A percentile compares a stretch with the other conserved stretches of the same genome.
Conservation (phyloP, 2,113 vertebrate species). For the Motacilla alba region DNA sequence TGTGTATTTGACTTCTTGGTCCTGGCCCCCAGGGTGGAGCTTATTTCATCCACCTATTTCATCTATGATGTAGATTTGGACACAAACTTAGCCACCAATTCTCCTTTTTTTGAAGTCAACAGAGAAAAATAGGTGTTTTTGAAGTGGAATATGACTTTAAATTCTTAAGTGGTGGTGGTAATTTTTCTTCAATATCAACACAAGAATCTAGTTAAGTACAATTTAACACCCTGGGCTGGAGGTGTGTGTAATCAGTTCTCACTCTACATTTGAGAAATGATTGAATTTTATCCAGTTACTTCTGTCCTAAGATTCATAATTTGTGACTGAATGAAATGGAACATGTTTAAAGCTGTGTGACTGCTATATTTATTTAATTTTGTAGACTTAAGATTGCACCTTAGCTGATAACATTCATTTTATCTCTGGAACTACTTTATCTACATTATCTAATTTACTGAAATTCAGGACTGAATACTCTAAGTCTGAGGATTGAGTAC, state of each 20-base stretch:
- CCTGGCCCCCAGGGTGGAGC: too few species aligned
- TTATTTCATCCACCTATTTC: background rate
- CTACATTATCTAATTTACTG: background rate
- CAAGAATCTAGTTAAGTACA: background rate
- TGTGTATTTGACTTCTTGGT: background rate
- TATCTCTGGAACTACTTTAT: background rate
- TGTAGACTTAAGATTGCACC: background rate
- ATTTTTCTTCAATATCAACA: background rate
- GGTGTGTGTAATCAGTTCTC: background rate
- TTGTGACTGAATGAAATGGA: background rate
- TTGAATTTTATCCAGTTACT: background rate
- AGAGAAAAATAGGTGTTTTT: background rate
- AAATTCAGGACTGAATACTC: background rate
- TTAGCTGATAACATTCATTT: background rate
- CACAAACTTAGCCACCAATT: rapidly evolving
- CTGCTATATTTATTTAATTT: background rate
- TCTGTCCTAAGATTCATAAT: background rate
- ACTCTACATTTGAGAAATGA: background rate
- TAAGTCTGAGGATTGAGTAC: rapidly evolving
- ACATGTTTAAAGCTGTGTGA: background rate
- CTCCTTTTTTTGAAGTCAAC: background rate
- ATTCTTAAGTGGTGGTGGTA: background rate
- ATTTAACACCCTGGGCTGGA: background rate
- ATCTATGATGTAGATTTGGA: rapidly evolving
- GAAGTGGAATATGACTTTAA: background rate